Evolutionary conservation across 2,888 invertebrate genomes (phyloP).

Genomic region (Allophyes oxyacanthae): DNA sequence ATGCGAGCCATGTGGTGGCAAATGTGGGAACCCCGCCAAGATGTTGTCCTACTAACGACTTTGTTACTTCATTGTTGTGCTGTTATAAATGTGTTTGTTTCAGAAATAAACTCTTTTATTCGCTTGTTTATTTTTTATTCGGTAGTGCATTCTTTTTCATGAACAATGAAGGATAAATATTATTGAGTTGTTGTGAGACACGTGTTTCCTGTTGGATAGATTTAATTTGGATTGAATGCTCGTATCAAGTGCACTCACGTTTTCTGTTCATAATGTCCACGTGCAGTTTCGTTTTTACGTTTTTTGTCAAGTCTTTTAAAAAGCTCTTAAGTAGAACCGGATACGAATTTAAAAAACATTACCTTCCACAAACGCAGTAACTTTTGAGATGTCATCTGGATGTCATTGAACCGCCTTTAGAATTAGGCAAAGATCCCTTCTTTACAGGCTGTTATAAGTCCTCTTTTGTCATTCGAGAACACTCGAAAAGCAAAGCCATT

Average conservation of each 20-base stretch:
- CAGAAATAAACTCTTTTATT: conserved; percentile 60
- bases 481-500: conserved; percentile 78
- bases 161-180: neutral
- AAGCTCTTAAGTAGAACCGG: conserved; percentile 77
- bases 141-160: conserved; percentile 29
- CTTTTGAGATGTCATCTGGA: conserved; percentile 73
- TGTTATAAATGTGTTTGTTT: conserved; percentile 69
- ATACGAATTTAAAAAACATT: conserved; percentile 78
- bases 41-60: conserved; percentile 84
- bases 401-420: conserved; percentile 79
- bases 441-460: conserved; percentile 72
- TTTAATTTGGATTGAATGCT: conserved; percentile 41
- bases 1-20: conserved; percentile 85
- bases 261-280: conserved; percentile 58
- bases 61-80: conserved; percentile 84
- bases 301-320: conserved; percentile 63
- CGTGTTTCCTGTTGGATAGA: conserved; percentile 37
- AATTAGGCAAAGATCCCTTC: conserved; percentile 76
- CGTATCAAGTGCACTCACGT: conserved; percentile 43
- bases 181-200: conserved; percentile 9
- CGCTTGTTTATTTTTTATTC: conserved; percentile 45
- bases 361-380: conserved; percentile 69
- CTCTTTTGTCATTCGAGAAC: conserved; percentile 84
- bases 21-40: conserved; percentile 89
- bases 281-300: conserved; percentile 63